These are phyloP conservation scores for Peromyscus maniculatus DNA, from an alignment of 2,113 vertebrate species.

Conservation along the genomic window DNA sequence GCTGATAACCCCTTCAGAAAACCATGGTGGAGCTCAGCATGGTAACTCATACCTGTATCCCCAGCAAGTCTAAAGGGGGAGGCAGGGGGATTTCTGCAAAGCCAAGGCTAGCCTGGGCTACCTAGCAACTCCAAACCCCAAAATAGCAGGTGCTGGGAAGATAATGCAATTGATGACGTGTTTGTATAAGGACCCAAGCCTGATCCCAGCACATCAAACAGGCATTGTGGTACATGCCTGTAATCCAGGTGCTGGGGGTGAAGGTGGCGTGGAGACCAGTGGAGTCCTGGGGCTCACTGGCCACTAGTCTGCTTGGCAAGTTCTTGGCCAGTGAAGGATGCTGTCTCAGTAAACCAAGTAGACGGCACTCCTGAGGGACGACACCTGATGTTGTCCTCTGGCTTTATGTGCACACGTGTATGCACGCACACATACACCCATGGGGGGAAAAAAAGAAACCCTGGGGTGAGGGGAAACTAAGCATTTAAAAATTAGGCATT, in stretches of 20 bases:
- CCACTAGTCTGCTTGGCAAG: neutral
- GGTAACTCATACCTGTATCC: neutral
- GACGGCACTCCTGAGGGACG: neutral
- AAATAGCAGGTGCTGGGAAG: neutral
- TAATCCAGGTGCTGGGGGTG: too few species aligned
- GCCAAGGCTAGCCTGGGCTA: neutral
- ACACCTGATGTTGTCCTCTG: neutral
- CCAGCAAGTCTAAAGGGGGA: neutral
- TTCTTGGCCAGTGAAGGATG: neutral
- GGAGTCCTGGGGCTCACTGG: neutral
- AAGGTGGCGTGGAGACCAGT: too few species aligned
- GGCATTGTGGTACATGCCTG: too few species aligned
- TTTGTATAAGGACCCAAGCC: neutral
- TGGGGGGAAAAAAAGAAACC: too few species aligned
- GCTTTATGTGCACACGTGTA: too few species aligned
- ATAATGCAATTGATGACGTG: neutral
- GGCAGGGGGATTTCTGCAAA: neutral
- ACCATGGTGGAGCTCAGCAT: neutral
- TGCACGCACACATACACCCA: neutral
- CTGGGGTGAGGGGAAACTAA: neutral
- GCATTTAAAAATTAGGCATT: neutral
- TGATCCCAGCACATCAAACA: neutral
- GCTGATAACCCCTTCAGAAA: neutral
- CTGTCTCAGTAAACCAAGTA: neutral
- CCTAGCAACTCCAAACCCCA: neutral